phyloP scores from a whole-genome alignment of 2,888 invertebrate species.

The Fragum whitleyi region DNA sequence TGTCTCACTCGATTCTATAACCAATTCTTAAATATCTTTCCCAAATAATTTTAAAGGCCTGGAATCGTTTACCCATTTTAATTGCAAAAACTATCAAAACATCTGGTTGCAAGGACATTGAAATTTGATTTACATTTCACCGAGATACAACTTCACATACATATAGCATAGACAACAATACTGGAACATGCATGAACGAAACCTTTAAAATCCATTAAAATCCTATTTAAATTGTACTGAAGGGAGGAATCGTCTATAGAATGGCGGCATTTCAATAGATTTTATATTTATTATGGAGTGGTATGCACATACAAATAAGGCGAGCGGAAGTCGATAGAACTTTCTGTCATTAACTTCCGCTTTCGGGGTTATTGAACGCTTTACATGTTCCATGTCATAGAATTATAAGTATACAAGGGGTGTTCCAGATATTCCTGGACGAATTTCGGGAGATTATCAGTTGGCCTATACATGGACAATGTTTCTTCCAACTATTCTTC shows the following conservation, averaged over 20 bases:
- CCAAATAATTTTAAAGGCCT: too few relatives aligned
- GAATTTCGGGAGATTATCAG: too few relatives aligned
- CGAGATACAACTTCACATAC: too few relatives aligned
- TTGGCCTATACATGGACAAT: too few relatives aligned
- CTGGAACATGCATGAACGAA: not conserved
- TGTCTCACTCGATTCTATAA: too few relatives aligned
- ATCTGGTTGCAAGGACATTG: too few relatives aligned
- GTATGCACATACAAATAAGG: constrained; percentile 24
- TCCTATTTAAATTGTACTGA: not conserved
- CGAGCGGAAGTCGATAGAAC: constrained; percentile 21
- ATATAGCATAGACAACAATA: not conserved
- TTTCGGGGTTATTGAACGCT: constrained; percentile 13
- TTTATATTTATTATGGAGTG: constrained; percentile 5
- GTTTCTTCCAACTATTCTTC: too few relatives aligned
- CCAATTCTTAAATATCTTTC: too few relatives aligned
- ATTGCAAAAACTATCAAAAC: too few relatives aligned
- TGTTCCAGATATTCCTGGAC: too few relatives aligned
- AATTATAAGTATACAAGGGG: not conserved
- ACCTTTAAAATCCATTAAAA: not conserved
- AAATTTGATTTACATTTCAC: too few relatives aligned
- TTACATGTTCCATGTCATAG: constrained; percentile 6
- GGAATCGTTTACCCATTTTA: too few relatives aligned
- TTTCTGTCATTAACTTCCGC: constrained; percentile 17
- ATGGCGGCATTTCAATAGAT: constrained; percentile 7
- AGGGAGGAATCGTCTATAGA: not conserved